Evolutionary conservation across 1,140 invertebrate genomes (phyloP), one percentile per base, ranked within the genome.

Genomic region (Drosophila kohkoa): DNA sequence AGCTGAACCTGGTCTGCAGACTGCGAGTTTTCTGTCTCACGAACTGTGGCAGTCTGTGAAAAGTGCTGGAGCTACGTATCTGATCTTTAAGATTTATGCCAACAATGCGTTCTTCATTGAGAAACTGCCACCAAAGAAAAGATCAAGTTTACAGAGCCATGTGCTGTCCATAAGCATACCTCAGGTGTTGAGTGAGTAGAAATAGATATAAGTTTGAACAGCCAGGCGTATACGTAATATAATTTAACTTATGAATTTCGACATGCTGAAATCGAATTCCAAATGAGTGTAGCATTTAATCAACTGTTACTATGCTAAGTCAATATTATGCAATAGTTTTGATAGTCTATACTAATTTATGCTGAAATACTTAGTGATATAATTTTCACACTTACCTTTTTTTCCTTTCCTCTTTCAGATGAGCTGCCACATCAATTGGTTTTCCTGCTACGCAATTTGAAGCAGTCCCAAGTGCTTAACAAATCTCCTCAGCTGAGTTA

Each of bases 41-140:
- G 5, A 25, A 0, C 10, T 82, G 13, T 80, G 77, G 80, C 5
- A 28, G 7, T 5, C 45, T 35, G 2, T 52, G 25, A 7, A 1
- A 7, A 2, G 11, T 1, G 1, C 10, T 0, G 49, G 49, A 5
- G 64, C 62, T 5, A 58, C n/a, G 11, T 43, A 66, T 15, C 15
- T 82, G n/a, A 71, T 82, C 2, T 59, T 82, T n/a, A 82, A 82
- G 43, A 49, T 82, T 4, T 82, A 82, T 60, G 70, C 51, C 5
- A 67, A 71, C 45, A 79, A 73, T 28, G 69, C 63, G 2, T 69
- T 82, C 8, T 82, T 82, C 51, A 59, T 82, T 4, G 66, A 77
- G 5, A 8, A 13, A 1, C 20, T 54, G 1, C 5, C 13, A 7
- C 11, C n/a, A 15, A 6, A 32, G 8, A 38, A 32, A 1, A 58